Evolutionary conservation across 2,797 vertebrate genomes (phyloP), one percentile per base, ranked within the genome.

Genomic region (Macroramphosus scolopax): DNA sequence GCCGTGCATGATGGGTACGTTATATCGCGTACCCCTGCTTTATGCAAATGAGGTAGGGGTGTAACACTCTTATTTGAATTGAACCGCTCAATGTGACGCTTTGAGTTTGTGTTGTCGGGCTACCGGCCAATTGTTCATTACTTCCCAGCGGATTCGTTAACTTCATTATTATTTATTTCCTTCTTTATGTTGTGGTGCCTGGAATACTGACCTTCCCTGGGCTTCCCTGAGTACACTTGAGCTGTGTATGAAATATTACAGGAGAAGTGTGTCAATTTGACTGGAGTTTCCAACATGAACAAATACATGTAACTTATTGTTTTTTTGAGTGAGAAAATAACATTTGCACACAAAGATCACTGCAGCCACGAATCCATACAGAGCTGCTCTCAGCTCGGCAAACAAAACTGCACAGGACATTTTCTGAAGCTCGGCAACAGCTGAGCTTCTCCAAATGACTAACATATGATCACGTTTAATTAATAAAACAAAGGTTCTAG

Each of bases 141-240:
- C 57, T 60, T 66, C 73, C 51, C 63, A 75, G 68, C 62, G 61
- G 35, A 50, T 54, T 51, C 30, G 55, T 54, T 17, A 18, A 34
- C 18, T n/a, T n/a, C 43, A 36, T 66, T 45, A 57, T 72, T n/a
- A n/a, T 66, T 60, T 36, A 65, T 72, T 79, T 75, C 66, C 67
- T 76, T 73, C 72, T 82, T 78, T 39, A 84, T 86, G 80, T 84
- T 51, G 82, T 77, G 82, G 72, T 86, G 84, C 77, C 84, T 84
- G 80, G 82, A 82, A 86, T 86, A 86, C 84, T 86, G 84, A 86
- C 84, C 84, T 86, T 86, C 84, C 84, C 84, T 86, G 82, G 84
- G 82, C 79, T 86, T 84, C 75, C 84, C 84, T 85, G 82, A 82
- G 84, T 85, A 85, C 81, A 86, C 84, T 86, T 86, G 81, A 86